Evolutionary conservation across 2,797 vertebrate species (phyloP).

Genomic region (Enteromius viviparus): DNA sequence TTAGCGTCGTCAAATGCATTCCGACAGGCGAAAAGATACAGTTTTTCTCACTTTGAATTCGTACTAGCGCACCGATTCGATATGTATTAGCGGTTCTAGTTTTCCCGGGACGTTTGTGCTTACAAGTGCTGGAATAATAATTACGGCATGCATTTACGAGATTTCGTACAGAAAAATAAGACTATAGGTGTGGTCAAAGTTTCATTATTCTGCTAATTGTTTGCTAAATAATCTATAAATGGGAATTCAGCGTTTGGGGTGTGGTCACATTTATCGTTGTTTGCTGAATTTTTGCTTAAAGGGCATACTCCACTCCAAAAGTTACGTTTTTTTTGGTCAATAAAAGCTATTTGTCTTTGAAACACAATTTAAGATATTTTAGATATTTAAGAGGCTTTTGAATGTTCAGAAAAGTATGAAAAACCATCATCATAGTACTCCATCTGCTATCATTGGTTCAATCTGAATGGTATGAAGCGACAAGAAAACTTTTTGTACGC

Average conservation of each 20-base stretch:
- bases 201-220: neutral
- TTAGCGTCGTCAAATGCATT: constrained; percentile 19
- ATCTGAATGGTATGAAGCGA: too few relatives aligned
- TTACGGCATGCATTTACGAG: neutral
- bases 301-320: too few relatives aligned
- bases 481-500: too few relatives aligned
- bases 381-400: too few relatives aligned
- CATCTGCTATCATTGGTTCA: too few relatives aligned
- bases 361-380: too few relatives aligned
- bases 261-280: neutral
- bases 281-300: neutral
- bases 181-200: neutral
- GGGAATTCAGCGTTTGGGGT: neutral
- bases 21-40: neutral
- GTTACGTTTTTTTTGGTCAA: too few relatives aligned
- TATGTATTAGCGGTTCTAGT: neutral
- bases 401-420: too few relatives aligned
- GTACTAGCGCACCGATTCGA: neutral
- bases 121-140: neutral
- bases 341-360: too few relatives aligned
- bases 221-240: neutral
- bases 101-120: neutral
- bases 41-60: neutral
- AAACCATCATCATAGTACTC: too few relatives aligned
- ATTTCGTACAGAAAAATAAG: neutral